A percentile compares a stretch with the other conserved stretches of the same genome.
Evolutionary conservation across 2,113 vertebrate genomes (phyloP).

Genomic region (Pachyramphus minor): DNA sequence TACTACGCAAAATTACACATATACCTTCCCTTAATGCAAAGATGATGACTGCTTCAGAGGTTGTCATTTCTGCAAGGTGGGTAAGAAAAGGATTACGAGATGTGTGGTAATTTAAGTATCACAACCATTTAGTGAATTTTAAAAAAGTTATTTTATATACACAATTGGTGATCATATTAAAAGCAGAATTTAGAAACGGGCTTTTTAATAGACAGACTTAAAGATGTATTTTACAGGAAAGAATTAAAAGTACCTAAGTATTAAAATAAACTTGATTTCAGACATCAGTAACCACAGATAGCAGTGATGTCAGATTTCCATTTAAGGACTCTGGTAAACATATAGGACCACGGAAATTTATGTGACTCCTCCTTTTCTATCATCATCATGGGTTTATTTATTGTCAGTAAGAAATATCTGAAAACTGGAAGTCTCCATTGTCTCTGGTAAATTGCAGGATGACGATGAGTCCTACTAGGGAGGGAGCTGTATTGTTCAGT

Average conservation of each 20-base stretch:
- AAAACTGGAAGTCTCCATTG: not conserved
- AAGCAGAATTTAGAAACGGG: not conserved
- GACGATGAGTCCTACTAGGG: accelerated
- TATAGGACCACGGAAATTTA: not conserved
- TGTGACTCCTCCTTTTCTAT: not conserved
- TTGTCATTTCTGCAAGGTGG: not conserved
- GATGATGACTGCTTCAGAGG: not conserved
- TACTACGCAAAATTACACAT: slow-evolving; percentile 2
- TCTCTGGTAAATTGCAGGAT: not conserved
- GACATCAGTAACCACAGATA: not conserved
- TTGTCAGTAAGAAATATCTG: not conserved
- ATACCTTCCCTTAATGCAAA: not conserved
- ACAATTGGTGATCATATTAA: not conserved
- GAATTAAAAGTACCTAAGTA: not conserved
- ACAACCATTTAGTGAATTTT: not conserved
- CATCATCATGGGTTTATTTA: not conserved
- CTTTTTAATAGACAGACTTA: not conserved
- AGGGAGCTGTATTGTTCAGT: not conserved
- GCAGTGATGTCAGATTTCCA: not conserved
- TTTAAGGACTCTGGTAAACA: not conserved
- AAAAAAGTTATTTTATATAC: not conserved
- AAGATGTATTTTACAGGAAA: not conserved
- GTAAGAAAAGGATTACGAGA: not conserved
- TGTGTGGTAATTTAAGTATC: not conserved
- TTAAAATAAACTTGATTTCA: not conserved